phyloP scores from a whole-genome alignment of 2,797 vertebrate genomes.

The Eospalax fontanierii region DNA sequence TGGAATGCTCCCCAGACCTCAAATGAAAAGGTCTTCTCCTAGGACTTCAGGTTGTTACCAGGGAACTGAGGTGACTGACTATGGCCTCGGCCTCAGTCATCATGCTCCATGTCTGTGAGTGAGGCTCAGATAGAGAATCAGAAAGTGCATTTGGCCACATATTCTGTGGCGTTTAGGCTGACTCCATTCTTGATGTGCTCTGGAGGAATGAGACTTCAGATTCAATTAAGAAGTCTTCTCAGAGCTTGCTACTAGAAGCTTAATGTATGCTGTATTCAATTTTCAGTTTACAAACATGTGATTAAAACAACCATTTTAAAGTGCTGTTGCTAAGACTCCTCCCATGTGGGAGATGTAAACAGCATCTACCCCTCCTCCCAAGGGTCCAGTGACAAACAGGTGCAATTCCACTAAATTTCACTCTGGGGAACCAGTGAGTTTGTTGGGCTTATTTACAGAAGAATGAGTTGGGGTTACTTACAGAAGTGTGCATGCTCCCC shows the following conservation, averaged over 20 bases:
- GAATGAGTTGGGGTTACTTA: no score
- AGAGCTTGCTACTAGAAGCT: conserved; percentile 49
- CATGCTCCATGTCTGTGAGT: accelerated
- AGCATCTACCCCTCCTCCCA: no score
- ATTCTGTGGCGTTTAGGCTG: not conserved
- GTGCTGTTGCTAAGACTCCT: no score
- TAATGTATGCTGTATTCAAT: conserved; percentile 45
- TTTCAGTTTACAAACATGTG: conserved; percentile 43
- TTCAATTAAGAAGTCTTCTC: conserved; percentile 39
- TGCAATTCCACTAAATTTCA: no score
- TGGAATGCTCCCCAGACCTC: not conserved
- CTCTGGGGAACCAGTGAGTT: no score
- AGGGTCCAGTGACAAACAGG: no score
- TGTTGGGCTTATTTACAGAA: no score
- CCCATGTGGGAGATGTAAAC: no score
- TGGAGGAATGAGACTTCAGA: conserved; percentile 50
- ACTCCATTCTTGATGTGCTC: conserved; percentile 30
- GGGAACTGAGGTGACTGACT: not conserved
- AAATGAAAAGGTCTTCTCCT: not conserved
- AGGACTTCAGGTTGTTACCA: not conserved
- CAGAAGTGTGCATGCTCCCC: no score
- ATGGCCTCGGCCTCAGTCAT: not conserved
- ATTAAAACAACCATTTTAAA: conserved; percentile 51
- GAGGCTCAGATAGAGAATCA: not conserved
- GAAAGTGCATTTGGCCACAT: not conserved